These are phyloP conservation scores for Drosophila kanapiae DNA, from an alignment of 1,140 invertebrate species.

Conservation along the genomic window DNA sequence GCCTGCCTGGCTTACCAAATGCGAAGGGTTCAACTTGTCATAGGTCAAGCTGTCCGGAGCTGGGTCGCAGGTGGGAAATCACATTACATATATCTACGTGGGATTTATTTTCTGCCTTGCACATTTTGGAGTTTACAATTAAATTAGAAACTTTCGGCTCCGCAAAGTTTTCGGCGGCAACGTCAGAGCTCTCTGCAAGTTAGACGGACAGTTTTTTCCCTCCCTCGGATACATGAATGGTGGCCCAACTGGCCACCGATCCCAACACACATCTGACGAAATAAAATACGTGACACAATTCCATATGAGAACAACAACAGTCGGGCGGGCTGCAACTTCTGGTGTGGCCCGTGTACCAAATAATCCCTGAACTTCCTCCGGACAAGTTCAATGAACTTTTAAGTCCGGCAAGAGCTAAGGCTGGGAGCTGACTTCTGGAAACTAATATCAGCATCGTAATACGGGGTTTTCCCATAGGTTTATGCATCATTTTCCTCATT, in stretches of 20 bases:
- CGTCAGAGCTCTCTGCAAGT: slow-evolving; percentile 42
- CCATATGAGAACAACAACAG: slow-evolving; percentile 30
- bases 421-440: neutral
- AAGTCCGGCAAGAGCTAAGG: neutral
- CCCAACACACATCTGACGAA: slow-evolving; percentile 46
- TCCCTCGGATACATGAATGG: neutral
- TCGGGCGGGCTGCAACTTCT: slow-evolving; percentile 21
- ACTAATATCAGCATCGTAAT: neutral
- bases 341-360: slow-evolving; percentile 13
- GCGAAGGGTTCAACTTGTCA: slow-evolving; percentile 39
- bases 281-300: slow-evolving; percentile 75
- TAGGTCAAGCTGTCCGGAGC: slow-evolving; percentile 48
- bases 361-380: slow-evolving; percentile 24
- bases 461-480: too few species aligned
- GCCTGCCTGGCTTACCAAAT: slow-evolving; percentile 24
- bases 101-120: slow-evolving; percentile 52
- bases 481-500: neutral
- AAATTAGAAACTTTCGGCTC: slow-evolving; percentile 72
- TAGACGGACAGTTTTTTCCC: slow-evolving; percentile 29
- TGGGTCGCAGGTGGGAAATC: slow-evolving; percentile 29
- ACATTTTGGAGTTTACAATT: slow-evolving; percentile 64
- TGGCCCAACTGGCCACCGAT: slow-evolving; percentile 1
- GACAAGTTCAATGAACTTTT: slow-evolving; percentile 29
- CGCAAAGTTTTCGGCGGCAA: slow-evolving; percentile 41
- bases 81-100: slow-evolving; percentile 45